These are phyloP conservation scores for Hipparchia semele DNA, from an alignment of 2,888 invertebrate species.

Conservation along the genomic window DNA sequence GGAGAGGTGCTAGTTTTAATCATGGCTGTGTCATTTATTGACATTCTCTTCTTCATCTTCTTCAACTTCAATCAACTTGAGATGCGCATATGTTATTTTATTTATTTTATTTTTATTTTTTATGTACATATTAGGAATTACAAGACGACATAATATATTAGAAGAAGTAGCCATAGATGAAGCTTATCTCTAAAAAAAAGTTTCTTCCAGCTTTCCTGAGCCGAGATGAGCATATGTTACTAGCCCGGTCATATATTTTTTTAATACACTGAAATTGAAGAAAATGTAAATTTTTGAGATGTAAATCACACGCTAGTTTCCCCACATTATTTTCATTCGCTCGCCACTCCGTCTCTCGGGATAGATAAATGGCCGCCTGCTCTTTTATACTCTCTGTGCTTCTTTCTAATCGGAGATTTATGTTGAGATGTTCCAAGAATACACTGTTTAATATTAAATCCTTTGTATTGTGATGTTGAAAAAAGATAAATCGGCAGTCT, in stretches of 20 bases:
- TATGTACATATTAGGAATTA: no score
- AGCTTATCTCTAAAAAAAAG: no score
- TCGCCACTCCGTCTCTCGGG: constrained; percentile 16
- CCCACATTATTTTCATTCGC: constrained; percentile 11
- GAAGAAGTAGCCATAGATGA: no score
- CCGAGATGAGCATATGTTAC: not conserved
- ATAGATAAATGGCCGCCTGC: constrained; percentile 12
- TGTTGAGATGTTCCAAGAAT: not conserved
- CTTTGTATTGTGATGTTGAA: not conserved
- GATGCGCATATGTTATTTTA: no score
- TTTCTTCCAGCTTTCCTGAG: no score
- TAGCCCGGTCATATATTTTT: not conserved
- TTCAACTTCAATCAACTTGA: no score
- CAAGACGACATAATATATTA: no score
- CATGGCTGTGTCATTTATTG: no score
- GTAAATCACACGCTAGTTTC: constrained; percentile 8
- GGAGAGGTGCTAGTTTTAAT: no score
- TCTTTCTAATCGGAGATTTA: constrained; percentile 16
- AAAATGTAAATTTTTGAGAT: constrained; percentile 8
- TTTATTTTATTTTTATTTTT: no score
- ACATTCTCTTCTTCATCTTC: no score
- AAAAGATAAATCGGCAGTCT: not conserved
- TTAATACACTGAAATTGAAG: not conserved
- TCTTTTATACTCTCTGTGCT: constrained; percentile 7
- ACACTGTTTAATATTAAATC: constrained; percentile 16